Evolutionary conservation across 64 coral and sea anemone species (phyloP).

Genomic region (Acropora tenuis): DNA sequence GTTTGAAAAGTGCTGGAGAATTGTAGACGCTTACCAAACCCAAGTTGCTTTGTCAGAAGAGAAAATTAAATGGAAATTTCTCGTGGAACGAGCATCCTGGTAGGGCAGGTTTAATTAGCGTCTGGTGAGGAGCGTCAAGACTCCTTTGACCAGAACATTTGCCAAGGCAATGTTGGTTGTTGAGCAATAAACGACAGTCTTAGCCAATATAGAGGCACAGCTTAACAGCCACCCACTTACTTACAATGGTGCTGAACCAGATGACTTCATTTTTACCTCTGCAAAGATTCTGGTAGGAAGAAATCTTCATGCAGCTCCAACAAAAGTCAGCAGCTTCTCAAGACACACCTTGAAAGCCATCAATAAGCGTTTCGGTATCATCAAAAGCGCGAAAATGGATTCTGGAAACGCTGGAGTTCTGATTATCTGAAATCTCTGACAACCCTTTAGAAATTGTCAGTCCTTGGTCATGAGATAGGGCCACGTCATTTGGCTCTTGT

Average conservation of each 20-base stretch:
- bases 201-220: not conserved
- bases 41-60: not conserved
- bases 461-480: not conserved
- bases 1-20: not conserved
- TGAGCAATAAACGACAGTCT: not conserved
- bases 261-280: slow-evolving; percentile 3
- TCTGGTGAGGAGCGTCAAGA: not conserved
- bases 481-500: slow-evolving; percentile 18
- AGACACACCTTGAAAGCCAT: not conserved
- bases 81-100: not conserved
- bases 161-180: not conserved
- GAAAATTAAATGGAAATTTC: not conserved
- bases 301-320: not conserved
- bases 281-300: not conserved
- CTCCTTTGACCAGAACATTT: not conserved
- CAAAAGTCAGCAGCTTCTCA: not conserved
- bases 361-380: too few relatives aligned
- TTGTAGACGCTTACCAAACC: not conserved
- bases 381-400: too few relatives aligned
- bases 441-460: not conserved
- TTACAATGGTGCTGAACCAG: slow-evolving; percentile 15
- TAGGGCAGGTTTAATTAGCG: not conserved
- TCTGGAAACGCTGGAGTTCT: too few relatives aligned
- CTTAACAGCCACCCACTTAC: not conserved
- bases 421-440: too few relatives aligned